Base-by-base conservation (phyloP, 2,113 vertebrate species). In the Lagenorhynchus albirostris region DNA sequence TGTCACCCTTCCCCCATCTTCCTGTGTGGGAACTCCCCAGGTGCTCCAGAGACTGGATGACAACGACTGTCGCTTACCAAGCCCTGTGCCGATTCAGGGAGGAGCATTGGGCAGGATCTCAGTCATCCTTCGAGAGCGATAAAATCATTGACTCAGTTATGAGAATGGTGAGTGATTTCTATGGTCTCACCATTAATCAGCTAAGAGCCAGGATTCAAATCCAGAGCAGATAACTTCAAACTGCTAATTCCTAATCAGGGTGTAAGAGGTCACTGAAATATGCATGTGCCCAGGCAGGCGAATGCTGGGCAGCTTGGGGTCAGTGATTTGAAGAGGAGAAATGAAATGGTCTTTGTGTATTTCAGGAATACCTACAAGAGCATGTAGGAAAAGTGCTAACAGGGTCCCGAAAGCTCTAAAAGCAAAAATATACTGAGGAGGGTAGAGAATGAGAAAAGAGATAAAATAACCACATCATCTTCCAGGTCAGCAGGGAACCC, bases 351-450 rank as follows among this genome's bases (percentile, higher is more conserved):
- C 29, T 83, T 26, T 60, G 29, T 2, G 0, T 36, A 58, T 5
- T 38, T 8, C 21, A 88, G 9, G 31, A 6, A 36, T 7, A 77
- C 10, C 6, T 4, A 14, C 0, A 0, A 91, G 14, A 53, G 13
- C 1, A 36, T 47, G 41, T 6, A 67, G 13, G 20, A 33, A n/a
- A 60, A 23, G 20, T 1, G 7, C 70, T 87, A 62, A 36, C 15
- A 77, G 60, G 18, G 7, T 41, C 25, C 8, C 21, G 4, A 68
- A 92, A 76, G 33, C 44, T 25, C 8, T 44, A 73, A 50, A 1
- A 36, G 15, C 20, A 55, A 93, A 71, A 73, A 9, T 50, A 55
- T 10, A 21, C 25, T 76, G n/a, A 77, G 14, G 10, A 47, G 26
- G 15, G 3, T 5, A 41, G 55, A 60, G 4, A 76, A 63, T 17